phyloP scores from a whole-genome alignment of 2,888 invertebrate genomes.

The Drosophila demipolita region DNA sequence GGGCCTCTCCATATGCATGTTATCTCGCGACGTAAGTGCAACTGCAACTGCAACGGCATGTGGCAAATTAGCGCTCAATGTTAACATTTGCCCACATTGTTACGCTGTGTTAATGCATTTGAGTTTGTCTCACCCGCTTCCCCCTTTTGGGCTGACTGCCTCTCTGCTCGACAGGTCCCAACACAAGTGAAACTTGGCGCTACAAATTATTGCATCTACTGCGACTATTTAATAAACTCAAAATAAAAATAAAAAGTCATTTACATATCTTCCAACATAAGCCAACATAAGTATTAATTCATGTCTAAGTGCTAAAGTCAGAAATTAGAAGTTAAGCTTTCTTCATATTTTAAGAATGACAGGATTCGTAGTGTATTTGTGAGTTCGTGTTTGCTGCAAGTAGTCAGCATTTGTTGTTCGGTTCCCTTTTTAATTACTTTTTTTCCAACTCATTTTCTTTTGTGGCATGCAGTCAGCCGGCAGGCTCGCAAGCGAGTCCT shows the following conservation, averaged over 20 bases:
- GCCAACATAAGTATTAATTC: neutral
- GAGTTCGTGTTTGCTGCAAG: slow-evolving; percentile 8
- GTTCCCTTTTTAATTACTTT: slow-evolving; percentile 70
- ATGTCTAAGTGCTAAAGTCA: neutral
- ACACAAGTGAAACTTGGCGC: neutral
- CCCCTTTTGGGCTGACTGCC: neutral
- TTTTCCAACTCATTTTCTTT: slow-evolving; percentile 83
- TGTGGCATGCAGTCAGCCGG: slow-evolving; percentile 64
- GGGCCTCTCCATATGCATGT: slow-evolving; percentile 2
- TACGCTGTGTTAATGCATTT: slow-evolving; percentile 74
- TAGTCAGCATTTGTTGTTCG: slow-evolving; percentile 30
- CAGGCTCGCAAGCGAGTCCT: slow-evolving; percentile 61
- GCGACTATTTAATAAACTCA: neutral
- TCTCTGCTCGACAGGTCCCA: neutral
- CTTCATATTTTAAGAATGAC: neutral
- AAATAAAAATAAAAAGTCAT: neutral
- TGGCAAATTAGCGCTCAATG: slow-evolving; percentile 74
- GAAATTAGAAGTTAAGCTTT: neutral
- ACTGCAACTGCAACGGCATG: slow-evolving; percentile 41
- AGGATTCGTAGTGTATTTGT: slow-evolving; percentile 24
- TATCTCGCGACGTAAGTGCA: slow-evolving; percentile 15
- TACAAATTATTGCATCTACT: neutral
- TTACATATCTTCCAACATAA: neutral
- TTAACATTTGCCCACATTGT: slow-evolving; percentile 76
- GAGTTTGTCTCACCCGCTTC: slow-evolving; percentile 45